Evolutionary conservation across 2,888 invertebrate species (phyloP), one percentile per base, ranked within the genome.

Genomic region (Drosophila fungiperda): DNA sequence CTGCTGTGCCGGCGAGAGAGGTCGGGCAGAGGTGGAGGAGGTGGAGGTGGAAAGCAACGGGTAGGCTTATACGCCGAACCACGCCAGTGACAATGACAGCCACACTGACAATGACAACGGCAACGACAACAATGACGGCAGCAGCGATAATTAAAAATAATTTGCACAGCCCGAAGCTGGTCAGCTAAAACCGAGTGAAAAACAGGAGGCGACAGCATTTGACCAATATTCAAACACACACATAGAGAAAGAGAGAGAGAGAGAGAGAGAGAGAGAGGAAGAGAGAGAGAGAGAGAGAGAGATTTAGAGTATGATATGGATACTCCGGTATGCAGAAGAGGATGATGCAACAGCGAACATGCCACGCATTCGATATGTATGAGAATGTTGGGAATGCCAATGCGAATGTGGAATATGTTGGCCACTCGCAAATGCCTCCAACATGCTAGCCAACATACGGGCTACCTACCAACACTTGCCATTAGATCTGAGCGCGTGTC

Each of bases 141-240:
- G 69, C 80, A 76, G 53, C 81, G 88, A 84, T 85, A 85, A 85
- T 85, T 85, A 85, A 88, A 85, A 85, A 85, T 85, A 87, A 85
- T 85, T 88, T 83, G 78, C 81, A 68, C 80, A 63, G 57, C 71
- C 67, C 75, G 60, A 70, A 62, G 59, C 66, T 52, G 76, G 55
- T 63, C 70, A 82, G 82, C 84, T 83, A 83, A 84, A 87, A 83
- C 74, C 52, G 50, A 70, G 75, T 61, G 68, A 68, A 61, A 67
- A 61, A 67, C 55, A 61, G 54, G 32, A 70, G 50, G 15, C 45
- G 32, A 42, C 57, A 42, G 42, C 42, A 32, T 20, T 42, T 20
- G 32, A 57, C 42, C 54, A 50, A 61, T 15, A 49, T 50, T 54
- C 72, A 65, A 59, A 45, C 17, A 60, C 35, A 57, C 42, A 48